A percentile compares a stretch with the other conserved stretches of the same genome.
Evolutionary conservation across 2,888 invertebrate species (phyloP).

Genomic region (Siphlonurus alternatus): DNA sequence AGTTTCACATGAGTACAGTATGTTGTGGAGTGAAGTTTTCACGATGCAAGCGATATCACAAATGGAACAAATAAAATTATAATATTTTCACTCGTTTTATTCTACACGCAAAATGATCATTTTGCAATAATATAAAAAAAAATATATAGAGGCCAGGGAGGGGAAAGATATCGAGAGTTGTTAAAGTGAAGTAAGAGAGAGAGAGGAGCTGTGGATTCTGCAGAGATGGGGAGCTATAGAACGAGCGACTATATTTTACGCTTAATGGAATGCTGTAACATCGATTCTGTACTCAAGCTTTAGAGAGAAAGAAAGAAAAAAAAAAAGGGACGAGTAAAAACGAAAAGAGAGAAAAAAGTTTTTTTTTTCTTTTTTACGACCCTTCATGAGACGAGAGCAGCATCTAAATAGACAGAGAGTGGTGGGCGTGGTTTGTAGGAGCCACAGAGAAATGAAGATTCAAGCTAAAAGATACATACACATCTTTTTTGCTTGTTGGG

Average conservation of each 20-base stretch:
- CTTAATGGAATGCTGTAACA: not conserved
- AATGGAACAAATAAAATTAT: too few relatives aligned
- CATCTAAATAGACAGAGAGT: not conserved
- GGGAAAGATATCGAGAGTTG: too few relatives aligned
- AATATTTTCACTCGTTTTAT: too few relatives aligned
- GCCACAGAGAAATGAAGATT: not conserved
- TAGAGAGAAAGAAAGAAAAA: too few relatives aligned
- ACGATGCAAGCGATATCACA: too few relatives aligned
- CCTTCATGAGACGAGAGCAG: not conserved
- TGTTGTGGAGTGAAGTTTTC: too few relatives aligned
- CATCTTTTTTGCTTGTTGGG: not conserved
- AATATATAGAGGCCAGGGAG: too few relatives aligned
- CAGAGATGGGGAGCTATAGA: not conserved
- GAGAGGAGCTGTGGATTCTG: too few relatives aligned
- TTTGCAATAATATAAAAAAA: not conserved
- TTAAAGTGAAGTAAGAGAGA: not conserved
- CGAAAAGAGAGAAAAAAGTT: not conserved
- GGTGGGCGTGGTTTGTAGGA: not conserved
- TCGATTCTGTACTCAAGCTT: too few relatives aligned
- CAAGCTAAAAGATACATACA: not conserved
- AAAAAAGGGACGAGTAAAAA: not conserved
- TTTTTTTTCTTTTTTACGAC: not conserved
- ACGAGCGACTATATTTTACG: not conserved
- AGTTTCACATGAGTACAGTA: too few relatives aligned
- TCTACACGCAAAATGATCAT: not conserved